phyloP scores from a whole-genome alignment of 2,113 vertebrate species.

The Cavia porcellus region DNA sequence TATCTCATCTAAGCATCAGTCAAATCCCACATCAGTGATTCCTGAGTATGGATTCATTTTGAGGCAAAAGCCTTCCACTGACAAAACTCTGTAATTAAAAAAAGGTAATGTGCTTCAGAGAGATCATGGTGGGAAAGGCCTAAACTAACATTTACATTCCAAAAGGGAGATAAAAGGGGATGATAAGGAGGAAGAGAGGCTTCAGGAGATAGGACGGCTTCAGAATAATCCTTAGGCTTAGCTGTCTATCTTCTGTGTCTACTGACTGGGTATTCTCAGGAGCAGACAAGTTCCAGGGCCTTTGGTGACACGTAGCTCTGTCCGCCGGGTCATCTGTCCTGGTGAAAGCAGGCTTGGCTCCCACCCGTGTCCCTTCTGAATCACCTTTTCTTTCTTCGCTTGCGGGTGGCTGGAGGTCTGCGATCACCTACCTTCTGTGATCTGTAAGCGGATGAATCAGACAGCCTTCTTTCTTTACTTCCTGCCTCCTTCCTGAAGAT shows the following conservation, averaged over 20 bases:
- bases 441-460: not conserved
- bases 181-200: not conserved
- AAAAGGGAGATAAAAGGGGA: not conserved
- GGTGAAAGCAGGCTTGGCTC: not conserved
- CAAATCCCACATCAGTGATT: not conserved
- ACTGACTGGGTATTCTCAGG: not conserved
- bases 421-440: not conserved
- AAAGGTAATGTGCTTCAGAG: not conserved
- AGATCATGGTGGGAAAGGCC: no score
- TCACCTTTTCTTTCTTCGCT: no score
- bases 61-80: not conserved
- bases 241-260: not conserved
- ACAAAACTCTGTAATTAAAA: not conserved
- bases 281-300: not conserved
- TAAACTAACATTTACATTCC: no score
- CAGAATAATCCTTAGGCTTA: not conserved
- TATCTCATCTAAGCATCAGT: not conserved
- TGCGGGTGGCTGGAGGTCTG: not conserved
- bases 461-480: not conserved
- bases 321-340: not conserved
- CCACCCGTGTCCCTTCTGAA: not conserved
- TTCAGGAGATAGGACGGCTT: not conserved
- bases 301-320: not conserved
- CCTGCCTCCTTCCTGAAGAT: not conserved
- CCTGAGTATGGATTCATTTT: not conserved